A percentile compares a stretch with the other conserved stretches of the same genome.
Evolutionary conservation across 2,888 invertebrate species (phyloP).

Genomic region (Sepiola atlantica): DNA sequence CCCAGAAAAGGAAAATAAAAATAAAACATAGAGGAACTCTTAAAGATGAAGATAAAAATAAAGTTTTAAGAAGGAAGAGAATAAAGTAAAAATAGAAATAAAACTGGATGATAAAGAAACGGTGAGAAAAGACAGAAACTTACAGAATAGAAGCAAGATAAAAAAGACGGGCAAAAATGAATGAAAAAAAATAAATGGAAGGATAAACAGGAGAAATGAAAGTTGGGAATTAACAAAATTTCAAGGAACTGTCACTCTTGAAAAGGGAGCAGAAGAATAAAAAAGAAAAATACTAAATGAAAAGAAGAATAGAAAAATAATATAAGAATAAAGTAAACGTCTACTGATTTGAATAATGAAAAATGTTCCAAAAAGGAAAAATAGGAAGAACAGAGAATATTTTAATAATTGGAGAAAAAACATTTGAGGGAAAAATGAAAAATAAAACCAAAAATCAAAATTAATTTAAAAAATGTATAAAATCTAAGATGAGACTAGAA

Average conservation of each 20-base stretch:
- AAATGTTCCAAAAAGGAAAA: too few relatives aligned
- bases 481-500: neutral
- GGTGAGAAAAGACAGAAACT: neutral
- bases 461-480: neutral
- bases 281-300: neutral
- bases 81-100: too few relatives aligned
- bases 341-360: neutral
- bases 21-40: too few relatives aligned
- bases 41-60: neutral
- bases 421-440: neutral
- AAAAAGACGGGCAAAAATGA: neutral
- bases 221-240: neutral
- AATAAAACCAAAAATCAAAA: neutral
- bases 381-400: neutral
- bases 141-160: neutral
- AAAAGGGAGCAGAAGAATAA: neutral
- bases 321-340: neutral
- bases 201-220: too few relatives aligned
- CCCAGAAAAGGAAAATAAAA: too few relatives aligned
- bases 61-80: neutral
- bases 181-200: too few relatives aligned
- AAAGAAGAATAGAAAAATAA: neutral
- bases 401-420: neutral
- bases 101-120: neutral
- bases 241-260: neutral